phyloP scores from a whole-genome alignment of 2,888 invertebrate species.

The Cordilura impudica region DNA sequence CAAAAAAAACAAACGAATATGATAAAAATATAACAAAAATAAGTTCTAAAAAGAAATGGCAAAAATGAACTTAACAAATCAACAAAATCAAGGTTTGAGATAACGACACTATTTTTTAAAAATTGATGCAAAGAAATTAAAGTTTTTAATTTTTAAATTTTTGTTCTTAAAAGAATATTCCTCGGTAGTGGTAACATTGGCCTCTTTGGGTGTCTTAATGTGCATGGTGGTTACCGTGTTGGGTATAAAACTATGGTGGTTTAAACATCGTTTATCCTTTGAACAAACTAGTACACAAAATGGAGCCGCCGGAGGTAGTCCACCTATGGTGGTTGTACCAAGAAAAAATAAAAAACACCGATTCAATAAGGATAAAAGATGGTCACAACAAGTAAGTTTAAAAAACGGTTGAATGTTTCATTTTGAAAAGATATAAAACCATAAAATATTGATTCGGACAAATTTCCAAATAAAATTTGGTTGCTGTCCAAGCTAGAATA shows the following conservation, averaged over 20 bases:
- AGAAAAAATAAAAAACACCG: constrained; percentile 39
- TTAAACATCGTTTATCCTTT: constrained; percentile 77
- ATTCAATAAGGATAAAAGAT: constrained; percentile 62
- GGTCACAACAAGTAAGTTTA: constrained; percentile 65
- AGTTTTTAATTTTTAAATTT: neutral
- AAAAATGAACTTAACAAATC: constrained; percentile 43
- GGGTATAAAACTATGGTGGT: constrained; percentile 79
- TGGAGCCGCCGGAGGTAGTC: constrained; percentile 58
- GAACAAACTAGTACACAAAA: constrained; percentile 65
- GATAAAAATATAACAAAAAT: constrained; percentile 6
- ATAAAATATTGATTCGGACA: neutral
- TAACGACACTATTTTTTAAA: neutral
- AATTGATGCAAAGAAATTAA: neutral
- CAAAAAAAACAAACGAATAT: constrained; percentile 15
- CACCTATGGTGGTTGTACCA: constrained; percentile 50
- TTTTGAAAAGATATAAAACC: neutral
- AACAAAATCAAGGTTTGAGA: constrained; percentile 52
- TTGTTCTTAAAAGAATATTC: constrained; percentile 32
- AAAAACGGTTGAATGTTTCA: neutral
- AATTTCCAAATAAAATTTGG: no score
- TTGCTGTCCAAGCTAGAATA: no score
- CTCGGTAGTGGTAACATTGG: constrained; percentile 30
- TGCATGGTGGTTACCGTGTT: constrained; percentile 73
- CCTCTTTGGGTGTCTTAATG: constrained; percentile 63
- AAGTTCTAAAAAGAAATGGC: constrained; percentile 40